Conservation (phyloP, 2,113 vertebrate species). For the Corythaixoides concolor region DNA sequence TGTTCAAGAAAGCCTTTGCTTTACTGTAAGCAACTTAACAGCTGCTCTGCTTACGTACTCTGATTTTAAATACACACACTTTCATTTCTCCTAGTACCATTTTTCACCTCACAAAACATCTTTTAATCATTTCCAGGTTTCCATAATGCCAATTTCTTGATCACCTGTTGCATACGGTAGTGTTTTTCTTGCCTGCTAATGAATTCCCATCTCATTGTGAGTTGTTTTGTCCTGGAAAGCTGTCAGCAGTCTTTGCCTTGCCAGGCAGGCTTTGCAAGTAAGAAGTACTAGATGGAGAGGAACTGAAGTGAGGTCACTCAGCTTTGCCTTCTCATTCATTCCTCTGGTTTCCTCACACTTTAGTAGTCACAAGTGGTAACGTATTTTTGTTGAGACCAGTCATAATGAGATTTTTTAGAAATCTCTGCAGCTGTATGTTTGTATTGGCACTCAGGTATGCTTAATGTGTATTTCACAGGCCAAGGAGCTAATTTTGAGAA, state of each 20-base stretch:
- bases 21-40: not conserved
- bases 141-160: not conserved
- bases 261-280: not conserved
- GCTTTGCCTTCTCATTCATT: constrained; percentile 14
- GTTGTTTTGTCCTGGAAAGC: not conserved
- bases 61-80: not conserved
- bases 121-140: not conserved
- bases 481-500: constrained; percentile 5
- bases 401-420: constrained; percentile 10
- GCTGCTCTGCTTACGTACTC: not conserved
- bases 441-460: not conserved
- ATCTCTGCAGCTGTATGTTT: constrained; percentile 17
- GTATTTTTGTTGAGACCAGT: constrained; percentile 15
- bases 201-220: not conserved
- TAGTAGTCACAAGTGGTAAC: not conserved
- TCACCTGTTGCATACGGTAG: not conserved
- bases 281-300: not conserved
- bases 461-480: not conserved
- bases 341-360: not conserved
- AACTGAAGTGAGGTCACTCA: not conserved
- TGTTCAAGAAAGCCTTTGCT: not conserved
- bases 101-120: not conserved
- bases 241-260: not conserved
- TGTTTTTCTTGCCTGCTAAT: not conserved
- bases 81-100: not conserved